phyloP scores from a whole-genome alignment of 2,888 invertebrate species.

The Platycheirus albimanus region DNA sequence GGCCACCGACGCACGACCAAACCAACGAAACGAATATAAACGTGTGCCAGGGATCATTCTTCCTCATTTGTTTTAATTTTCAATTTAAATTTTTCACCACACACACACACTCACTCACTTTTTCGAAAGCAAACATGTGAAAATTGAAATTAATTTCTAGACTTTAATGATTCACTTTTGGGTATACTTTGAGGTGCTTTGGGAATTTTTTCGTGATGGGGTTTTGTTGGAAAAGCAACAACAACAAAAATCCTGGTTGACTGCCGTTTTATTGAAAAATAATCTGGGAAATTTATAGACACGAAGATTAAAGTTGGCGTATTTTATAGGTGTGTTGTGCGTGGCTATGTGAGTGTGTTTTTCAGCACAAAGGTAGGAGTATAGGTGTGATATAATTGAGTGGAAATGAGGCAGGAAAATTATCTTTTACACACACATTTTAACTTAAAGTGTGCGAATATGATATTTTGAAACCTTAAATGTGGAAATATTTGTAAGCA shows the following conservation, averaged over 20 bases:
- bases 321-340: not conserved
- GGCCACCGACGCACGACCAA: too few relatives aligned
- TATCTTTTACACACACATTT: not conserved
- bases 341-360: not conserved
- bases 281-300: slow-evolving; percentile 34
- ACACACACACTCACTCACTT: not conserved
- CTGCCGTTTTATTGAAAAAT: slow-evolving; percentile 49
- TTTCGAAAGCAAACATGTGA: not conserved
- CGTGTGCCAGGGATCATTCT: not conserved
- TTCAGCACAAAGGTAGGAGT: not conserved
- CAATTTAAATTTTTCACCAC: slow-evolving; percentile 46
- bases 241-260: not conserved
- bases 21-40: too few relatives aligned
- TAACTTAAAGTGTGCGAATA: slow-evolving; percentile 19
- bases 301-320: slow-evolving; percentile 43
- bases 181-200: slow-evolving; percentile 53
- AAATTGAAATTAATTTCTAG: slow-evolving; percentile 63
- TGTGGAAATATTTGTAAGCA: slow-evolving; percentile 39
- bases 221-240: slow-evolving; percentile 27
- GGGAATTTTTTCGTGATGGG: slow-evolving; percentile 39
- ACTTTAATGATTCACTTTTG: slow-evolving; percentile 57
- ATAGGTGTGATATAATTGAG: slow-evolving; percentile 32
- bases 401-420: slow-evolving; percentile 41
- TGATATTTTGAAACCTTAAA: slow-evolving; percentile 50
- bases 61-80: slow-evolving; percentile 53